phyloP scores from a whole-genome alignment of 2,113 vertebrate genomes.

The Poecilia latipinna region DNA sequence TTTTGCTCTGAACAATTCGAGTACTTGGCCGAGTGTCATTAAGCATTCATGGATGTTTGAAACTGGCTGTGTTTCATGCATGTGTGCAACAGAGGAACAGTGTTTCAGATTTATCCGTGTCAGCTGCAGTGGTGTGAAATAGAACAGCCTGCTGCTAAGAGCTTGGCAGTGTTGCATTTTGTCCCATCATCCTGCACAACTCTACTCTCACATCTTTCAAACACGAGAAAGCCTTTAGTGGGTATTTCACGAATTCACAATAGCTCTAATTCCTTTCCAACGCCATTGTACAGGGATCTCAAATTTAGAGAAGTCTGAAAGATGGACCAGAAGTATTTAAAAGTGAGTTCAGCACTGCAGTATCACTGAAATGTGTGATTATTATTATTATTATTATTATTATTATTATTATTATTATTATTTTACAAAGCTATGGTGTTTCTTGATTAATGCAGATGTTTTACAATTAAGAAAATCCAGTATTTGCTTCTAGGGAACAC shows the following conservation, averaged over 20 bases:
- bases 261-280: neutral
- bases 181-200: constrained; percentile 23
- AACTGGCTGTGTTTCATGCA: constrained; percentile 25
- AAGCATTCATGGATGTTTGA: constrained; percentile 22
- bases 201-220: neutral
- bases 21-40: neutral
- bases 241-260: neutral
- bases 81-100: constrained; percentile 33
- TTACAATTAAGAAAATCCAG: too few species aligned
- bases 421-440: too few species aligned
- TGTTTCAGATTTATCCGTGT: constrained; percentile 49
- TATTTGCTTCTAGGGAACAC: too few species aligned
- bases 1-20: neutral
- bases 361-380: too few species aligned
- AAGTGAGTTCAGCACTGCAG: too few species aligned
- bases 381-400: too few species aligned
- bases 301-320: neutral
- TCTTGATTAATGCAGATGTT: too few species aligned
- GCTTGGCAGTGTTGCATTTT: constrained; percentile 28
- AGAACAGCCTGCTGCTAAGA: constrained; percentile 13
- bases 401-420: too few species aligned
- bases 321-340: too few species aligned
- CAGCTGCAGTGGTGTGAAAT: constrained; percentile 43
- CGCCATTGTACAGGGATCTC: neutral
- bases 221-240: neutral